phyloP scores from a whole-genome alignment of 53 echinoderm and acorn worm genomes.

The Glandiceps talaboti region DNA sequence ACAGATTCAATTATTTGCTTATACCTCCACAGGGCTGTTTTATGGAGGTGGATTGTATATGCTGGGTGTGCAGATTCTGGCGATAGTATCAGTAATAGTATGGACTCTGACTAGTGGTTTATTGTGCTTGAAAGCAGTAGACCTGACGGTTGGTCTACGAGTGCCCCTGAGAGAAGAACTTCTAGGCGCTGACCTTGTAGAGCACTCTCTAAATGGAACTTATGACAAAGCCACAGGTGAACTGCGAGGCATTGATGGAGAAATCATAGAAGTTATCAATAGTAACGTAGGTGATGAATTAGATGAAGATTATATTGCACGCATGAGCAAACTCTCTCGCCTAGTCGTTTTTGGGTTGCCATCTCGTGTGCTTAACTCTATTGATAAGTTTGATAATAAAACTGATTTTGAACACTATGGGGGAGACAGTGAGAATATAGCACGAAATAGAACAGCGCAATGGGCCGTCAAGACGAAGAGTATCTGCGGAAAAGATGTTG shows the following conservation, averaged over 20 bases:
- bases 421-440: no score
- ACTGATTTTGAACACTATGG: no score
- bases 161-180: conserved; percentile 67
- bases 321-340: neutral
- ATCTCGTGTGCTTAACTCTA: neutral
- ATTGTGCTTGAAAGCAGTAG: conserved; percentile 32
- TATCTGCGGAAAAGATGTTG: no score
- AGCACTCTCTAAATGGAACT: conserved; percentile 48
- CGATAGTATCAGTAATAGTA: conserved; percentile 30
- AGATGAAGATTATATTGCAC: conserved; percentile 20
- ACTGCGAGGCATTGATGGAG: conserved; percentile 36
- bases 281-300: conserved; percentile 17
- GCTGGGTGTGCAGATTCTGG: conserved; percentile 48
- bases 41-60: conserved; percentile 59
- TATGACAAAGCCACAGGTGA: conserved; percentile 39
- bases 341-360: neutral
- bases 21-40: conserved; percentile 45
- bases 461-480: neutral
- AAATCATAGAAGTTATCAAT: conserved; percentile 30
- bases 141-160: conserved; percentile 67
- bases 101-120: conserved; percentile 57
- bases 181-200: conserved; percentile 60
- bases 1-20: no score
- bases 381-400: neutral
- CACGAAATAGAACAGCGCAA: neutral